Evolutionary conservation across 2,113 vertebrate species (phyloP).

Genomic region (Puma concolor): DNA sequence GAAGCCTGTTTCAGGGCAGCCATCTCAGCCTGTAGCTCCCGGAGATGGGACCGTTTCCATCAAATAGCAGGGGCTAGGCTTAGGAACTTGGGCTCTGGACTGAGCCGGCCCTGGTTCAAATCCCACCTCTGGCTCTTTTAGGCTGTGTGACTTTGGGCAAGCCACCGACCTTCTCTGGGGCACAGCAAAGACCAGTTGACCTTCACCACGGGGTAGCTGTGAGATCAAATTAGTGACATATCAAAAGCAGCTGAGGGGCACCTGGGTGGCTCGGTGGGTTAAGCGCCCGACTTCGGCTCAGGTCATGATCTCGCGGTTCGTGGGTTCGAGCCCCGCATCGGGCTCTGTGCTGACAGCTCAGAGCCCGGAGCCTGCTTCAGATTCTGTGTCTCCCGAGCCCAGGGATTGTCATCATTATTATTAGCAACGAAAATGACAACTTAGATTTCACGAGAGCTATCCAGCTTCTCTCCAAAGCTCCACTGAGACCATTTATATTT

Average conservation of each 20-base stretch:
- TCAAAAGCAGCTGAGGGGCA: neutral
- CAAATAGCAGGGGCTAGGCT: neutral
- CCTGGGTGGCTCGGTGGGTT: too few species aligned
- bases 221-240: neutral
- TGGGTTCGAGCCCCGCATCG: too few species aligned
- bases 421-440: neutral
- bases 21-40: neutral
- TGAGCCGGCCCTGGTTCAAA: neutral
- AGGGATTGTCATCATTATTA: neutral
- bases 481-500: neutral
- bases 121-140: neutral
- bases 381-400: neutral
- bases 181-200: neutral
- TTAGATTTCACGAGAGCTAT: neutral
- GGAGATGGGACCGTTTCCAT: neutral
- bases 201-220: neutral
- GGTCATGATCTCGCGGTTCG: too few species aligned
- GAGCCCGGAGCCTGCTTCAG: too few species aligned
- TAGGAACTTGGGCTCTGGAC: neutral
- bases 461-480: neutral
- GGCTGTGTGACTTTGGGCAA: neutral
- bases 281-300: too few species aligned
- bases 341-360: too few species aligned
- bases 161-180: neutral
- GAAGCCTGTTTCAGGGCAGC: neutral